Evolutionary conservation across 2,888 invertebrate species (phyloP).

Genomic region (Melanophora roralis): DNA sequence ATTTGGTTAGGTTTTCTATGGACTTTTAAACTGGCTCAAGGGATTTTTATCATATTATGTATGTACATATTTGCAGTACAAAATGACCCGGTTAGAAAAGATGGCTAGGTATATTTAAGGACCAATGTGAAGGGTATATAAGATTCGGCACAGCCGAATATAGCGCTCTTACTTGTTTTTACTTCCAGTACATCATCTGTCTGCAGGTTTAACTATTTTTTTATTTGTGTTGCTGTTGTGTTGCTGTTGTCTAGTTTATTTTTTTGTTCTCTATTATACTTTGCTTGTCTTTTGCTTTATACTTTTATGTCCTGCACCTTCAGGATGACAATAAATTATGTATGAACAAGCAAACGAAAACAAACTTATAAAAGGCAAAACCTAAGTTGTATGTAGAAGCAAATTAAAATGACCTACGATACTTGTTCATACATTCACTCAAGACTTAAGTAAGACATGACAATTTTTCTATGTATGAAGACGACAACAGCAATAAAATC

Average conservation of each 20-base stretch:
- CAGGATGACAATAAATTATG: conserved; percentile 57
- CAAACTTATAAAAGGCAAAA: conserved; percentile 2
- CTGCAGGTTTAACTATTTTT: conserved; percentile 53
- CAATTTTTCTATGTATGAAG: too few species aligned
- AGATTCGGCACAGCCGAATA: too few species aligned
- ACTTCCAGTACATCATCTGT: conserved; percentile 41
- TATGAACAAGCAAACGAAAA: conserved; percentile 42
- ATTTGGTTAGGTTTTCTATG: too few species aligned
- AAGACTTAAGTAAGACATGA: too few species aligned
- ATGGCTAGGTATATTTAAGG: too few species aligned
- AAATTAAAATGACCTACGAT: conserved; percentile 61
- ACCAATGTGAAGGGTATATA: too few species aligned
- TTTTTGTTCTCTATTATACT: background rate
- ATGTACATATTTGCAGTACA: too few species aligned
- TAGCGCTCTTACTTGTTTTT: too few species aligned
- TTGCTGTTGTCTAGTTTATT: conserved; percentile 35
- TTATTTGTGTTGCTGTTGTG: conserved; percentile 43
- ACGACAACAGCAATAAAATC: background rate
- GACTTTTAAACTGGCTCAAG: too few species aligned
- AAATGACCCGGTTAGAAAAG: too few species aligned
- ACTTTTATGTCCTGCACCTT: conserved; percentile 36
- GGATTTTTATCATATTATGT: too few species aligned
- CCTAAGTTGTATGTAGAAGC: conserved; percentile 31
- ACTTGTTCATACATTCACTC: conserved; percentile 7
- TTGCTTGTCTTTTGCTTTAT: conserved; percentile 9